These are phyloP conservation scores for Leucoma salicis DNA, from an alignment of 2,888 invertebrate species.

Conservation along the genomic window DNA sequence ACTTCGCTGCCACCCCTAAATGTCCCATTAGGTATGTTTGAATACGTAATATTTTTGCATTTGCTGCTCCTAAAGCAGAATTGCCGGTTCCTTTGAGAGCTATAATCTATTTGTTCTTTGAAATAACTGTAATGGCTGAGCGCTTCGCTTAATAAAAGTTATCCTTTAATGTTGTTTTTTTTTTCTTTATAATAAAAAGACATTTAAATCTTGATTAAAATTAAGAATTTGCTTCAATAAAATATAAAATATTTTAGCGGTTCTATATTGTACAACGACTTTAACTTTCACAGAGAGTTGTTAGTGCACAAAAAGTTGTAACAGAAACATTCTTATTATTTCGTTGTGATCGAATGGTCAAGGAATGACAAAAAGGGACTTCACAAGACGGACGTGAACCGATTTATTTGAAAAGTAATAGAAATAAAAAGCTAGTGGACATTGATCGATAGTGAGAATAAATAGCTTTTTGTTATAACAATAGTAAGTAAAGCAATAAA, in stretches of 20 bases:
- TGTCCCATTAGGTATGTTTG: conserved; percentile 82
- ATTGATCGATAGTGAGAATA: conserved; percentile 35
- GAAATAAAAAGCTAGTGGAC: conserved; percentile 38
- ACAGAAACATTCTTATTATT: conserved; percentile 46
- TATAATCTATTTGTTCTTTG: conserved; percentile 81
- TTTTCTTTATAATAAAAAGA: conserved; percentile 17
- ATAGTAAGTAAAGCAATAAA: conserved; percentile 36
- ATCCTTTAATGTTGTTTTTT: conserved; percentile 56
- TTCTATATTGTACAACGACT: conserved; percentile 43
- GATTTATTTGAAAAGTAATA: conserved; percentile 50
- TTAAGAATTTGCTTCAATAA: conserved; percentile 6
- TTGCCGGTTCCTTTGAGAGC: conserved; percentile 81
- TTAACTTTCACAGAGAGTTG: conserved; percentile 49
- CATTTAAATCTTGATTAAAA: conserved; percentile 10
- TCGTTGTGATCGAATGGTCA: conserved; percentile 55
- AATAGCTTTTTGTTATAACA: conserved; percentile 33
- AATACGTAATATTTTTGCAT: conserved; percentile 83
- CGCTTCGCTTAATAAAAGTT: conserved; percentile 70
- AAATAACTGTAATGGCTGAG: conserved; percentile 78
- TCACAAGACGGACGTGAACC: conserved; percentile 47
- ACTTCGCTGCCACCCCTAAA: conserved; percentile 82
- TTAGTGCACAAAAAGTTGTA: conserved; percentile 46
- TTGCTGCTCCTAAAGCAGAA: conserved; percentile 79
- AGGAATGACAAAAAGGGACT: conserved; percentile 59
- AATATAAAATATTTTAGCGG: conserved; percentile 28